These are phyloP conservation scores for Alethe diademata DNA, from an alignment of 2,113 vertebrate genomes.

Conservation along the genomic window DNA sequence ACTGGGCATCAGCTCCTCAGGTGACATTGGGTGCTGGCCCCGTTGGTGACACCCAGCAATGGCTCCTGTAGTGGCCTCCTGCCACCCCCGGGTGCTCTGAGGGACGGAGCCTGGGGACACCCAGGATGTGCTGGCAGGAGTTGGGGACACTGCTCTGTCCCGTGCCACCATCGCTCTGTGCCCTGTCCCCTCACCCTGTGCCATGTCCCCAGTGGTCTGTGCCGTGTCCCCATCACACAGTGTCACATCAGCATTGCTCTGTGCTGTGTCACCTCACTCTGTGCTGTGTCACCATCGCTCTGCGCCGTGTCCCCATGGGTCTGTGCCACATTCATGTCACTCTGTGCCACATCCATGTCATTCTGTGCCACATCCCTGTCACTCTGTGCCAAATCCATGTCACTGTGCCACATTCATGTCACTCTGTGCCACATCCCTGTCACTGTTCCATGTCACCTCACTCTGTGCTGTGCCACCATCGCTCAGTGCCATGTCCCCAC, in stretches of 20 bases:
- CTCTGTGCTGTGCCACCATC: too few species aligned
- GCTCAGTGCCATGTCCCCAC: too few species aligned
- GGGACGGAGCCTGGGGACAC: background rate
- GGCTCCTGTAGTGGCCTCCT: background rate
- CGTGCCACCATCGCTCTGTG: too few species aligned
- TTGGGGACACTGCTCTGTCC: background rate
- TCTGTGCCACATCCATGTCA: background rate
- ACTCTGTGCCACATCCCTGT: too few species aligned
- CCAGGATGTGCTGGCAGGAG: background rate
- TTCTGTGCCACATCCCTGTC: background rate
- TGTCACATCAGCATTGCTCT: background rate
- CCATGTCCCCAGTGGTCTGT: background rate
- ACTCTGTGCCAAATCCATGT: too few species aligned
- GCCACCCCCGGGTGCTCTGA: background rate
- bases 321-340: too few species aligned
- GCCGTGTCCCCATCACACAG: background rate
- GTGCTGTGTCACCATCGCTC: background rate
- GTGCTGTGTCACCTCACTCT: background rate
- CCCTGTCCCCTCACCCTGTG: background rate
- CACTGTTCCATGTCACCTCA: too few species aligned
- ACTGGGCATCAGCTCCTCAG: too few species aligned
- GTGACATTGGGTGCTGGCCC: background rate
- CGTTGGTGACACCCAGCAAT: rapidly evolving
- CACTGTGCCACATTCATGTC: too few species aligned
- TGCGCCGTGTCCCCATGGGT: too few species aligned